phyloP scores from a whole-genome alignment of 2,888 invertebrate genomes.

The Tigriopus californicus region DNA sequence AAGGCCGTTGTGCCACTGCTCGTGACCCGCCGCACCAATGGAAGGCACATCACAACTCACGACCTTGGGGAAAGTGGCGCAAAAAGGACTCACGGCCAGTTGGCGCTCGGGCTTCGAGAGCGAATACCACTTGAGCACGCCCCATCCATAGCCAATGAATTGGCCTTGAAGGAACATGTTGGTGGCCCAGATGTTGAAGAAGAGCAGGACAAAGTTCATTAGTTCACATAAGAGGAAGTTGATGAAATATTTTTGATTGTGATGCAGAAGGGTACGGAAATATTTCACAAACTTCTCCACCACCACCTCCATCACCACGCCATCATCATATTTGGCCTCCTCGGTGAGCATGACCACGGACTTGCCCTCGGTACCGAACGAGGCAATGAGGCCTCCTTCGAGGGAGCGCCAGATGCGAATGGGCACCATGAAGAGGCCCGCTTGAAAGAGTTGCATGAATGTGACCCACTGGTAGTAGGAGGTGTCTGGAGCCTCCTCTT shows the following conservation, averaged over 20 bases:
- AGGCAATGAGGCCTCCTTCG: conserved; percentile 11
- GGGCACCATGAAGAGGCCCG: neutral
- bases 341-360: conserved; percentile 1
- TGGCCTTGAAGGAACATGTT: neutral
- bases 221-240: conserved; percentile 5
- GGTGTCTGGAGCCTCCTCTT: conserved; percentile 7
- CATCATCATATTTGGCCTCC: conserved; percentile 13
- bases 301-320: conserved; percentile 1
- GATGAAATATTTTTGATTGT: conserved; percentile 5
- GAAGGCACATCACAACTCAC: conserved; percentile 6
- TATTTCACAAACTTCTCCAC: conserved; percentile 8
- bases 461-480: conserved; percentile 12
- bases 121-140: neutral
- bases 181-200: conserved; percentile 4
- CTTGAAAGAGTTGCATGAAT: conserved; percentile 9
- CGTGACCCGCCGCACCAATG: conserved; percentile 3
- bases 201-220: neutral
- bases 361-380: conserved; percentile 6
- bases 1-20: conserved; percentile 5
- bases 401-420: neutral
- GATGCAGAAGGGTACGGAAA: conserved; percentile 5
- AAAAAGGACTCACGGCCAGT: neutral
- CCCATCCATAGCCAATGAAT: conserved; percentile 2
- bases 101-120: neutral
- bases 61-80: conserved; percentile 4